phyloP scores from a whole-genome alignment of 2,797 vertebrate genomes.

The Capromys pilorides region DNA sequence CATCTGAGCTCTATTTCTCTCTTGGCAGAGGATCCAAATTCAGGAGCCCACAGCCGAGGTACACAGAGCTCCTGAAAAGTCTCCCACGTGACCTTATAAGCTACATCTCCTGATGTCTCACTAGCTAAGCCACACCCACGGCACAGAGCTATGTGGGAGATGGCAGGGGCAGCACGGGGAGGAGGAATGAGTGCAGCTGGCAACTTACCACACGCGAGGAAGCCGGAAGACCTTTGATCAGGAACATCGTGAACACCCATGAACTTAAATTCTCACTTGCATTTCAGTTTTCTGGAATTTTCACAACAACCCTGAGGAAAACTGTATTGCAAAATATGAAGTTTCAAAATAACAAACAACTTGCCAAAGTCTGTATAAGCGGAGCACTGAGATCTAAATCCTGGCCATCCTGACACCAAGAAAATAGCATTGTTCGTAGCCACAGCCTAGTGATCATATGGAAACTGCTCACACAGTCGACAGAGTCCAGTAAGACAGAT shows the following conservation, averaged over 20 bases:
- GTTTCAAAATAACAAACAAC: background rate
- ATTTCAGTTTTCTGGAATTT: background rate
- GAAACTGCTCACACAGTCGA: background rate
- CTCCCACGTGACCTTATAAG: background rate
- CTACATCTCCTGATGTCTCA: background rate
- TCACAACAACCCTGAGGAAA: background rate
- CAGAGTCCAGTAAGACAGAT: background rate
- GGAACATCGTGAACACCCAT: background rate
- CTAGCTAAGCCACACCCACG: background rate
- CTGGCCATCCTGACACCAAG: background rate
- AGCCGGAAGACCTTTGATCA: background rate
- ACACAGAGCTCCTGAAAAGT: background rate
- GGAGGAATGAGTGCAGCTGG: background rate
- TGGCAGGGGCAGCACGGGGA: too few relatives aligned
- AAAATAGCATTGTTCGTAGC: background rate
- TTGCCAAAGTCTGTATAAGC: background rate
- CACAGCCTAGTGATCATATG: too few relatives aligned
- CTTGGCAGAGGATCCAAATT: background rate
- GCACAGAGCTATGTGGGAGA: background rate
- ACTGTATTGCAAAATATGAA: background rate
- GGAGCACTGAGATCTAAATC: background rate
- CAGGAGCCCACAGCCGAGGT: background rate
- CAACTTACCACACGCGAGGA: accelerated
- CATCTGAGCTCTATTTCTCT: background rate
- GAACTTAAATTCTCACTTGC: background rate